Evolutionary conservation across 2,797 vertebrate species (phyloP), one percentile per base, ranked within the genome.

Genomic region (Falco peregrinus): DNA sequence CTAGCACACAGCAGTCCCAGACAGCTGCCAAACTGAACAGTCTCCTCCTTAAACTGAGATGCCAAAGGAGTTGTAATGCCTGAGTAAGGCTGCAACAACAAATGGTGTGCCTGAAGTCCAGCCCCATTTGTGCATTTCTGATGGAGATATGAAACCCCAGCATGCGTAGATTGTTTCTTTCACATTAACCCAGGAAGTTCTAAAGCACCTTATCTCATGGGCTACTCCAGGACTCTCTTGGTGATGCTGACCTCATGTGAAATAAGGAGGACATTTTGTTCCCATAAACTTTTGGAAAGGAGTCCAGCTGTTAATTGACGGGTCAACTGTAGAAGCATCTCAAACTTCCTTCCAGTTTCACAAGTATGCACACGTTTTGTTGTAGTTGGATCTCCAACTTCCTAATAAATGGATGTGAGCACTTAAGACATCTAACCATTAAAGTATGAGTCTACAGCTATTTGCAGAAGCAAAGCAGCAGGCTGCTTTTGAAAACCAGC

Each of bases 401-500:
- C 87, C 76, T 88, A 80, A 73, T 28, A 91, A 80, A 94, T 75
- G 69, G 43, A 90, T 86, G 65, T 71, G 91, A 93, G 50, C 73
- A 89, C 28, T 89, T 76, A 79, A 79, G 56, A 84, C 51, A 89
- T 86, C 70, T 70, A 92, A 94, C 77, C 0, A 0, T 92, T 96
- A 91, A 84, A 94, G 91, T n/a, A 86, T 43, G 60, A 33, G 8
- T 33, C 64, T 87, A 4, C 90, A 96, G 96, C 94, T 83, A 78
- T 63, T 87, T 94, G 92, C 92, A 96, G 89, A 92, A 93, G 45
- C 4, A 16, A 93, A 93, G 80, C 0, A 1, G 50, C 61, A 93
- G 57, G 35, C 69, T 94, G 61, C 84, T 96, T 94, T 93, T 77
- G 79, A 92, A 94, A 96, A 89, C 57, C 80, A 87, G 67, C 51